Conservation (phyloP, 2,888 invertebrate genomes). For the Perizoma affinitatum region DNA sequence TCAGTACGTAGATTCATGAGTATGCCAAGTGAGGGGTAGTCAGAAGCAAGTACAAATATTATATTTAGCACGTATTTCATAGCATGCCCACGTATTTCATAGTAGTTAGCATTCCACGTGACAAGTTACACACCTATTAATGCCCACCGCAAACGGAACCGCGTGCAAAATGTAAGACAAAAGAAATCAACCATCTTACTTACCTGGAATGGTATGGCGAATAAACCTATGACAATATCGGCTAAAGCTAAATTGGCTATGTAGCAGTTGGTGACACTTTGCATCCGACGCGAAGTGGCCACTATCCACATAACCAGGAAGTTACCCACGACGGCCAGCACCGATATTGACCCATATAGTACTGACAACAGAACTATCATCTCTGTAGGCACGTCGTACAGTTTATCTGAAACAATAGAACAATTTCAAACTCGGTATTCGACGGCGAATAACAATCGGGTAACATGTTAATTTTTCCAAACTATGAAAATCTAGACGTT, state of each 20-base stretch:
- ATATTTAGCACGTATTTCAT: no score
- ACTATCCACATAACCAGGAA: constrained; percentile 94
- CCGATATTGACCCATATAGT: constrained; percentile 92
- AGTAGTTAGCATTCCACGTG: no score
- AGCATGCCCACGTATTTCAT: no score
- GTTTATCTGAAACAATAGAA: constrained; percentile 75
- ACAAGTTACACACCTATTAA: no score
- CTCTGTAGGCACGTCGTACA: constrained; percentile 90
- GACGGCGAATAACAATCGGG: no score
- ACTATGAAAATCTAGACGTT: no score
- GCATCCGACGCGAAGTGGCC: constrained; percentile 89
- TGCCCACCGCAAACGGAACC: neutral
- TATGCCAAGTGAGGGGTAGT: no score
- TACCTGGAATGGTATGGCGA: constrained; percentile 91
- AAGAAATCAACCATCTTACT: constrained; percentile 37
- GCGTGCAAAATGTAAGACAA: neutral
- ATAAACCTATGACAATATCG: constrained; percentile 93
- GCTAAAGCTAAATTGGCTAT: constrained; percentile 94
- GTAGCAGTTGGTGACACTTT: constrained; percentile 93
- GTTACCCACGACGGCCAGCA: constrained; percentile 92
- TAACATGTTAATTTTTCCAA: no score
- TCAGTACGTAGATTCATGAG: no score
- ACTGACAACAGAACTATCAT: constrained; percentile 90
- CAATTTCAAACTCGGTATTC: no score
- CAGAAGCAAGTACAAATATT: no score